Evolutionary conservation across 1,140 invertebrate genomes (phyloP), one percentile per base, ranked within the genome.

Genomic region (Phortica variegata): DNA sequence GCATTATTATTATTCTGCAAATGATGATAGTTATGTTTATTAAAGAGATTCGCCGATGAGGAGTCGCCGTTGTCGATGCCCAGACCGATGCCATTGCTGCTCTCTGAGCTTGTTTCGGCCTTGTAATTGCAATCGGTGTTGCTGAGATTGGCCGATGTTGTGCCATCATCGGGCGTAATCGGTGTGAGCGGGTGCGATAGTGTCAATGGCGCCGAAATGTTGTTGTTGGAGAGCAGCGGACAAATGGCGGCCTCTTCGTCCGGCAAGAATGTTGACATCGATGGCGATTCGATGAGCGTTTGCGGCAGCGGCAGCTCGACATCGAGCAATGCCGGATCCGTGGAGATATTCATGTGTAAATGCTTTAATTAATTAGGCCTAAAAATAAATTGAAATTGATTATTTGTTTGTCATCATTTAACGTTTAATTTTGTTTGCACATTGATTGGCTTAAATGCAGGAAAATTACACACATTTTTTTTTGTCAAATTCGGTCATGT

Each of bases 161-260:
- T 58, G 2, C 60, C 57, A 13, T 76, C 47, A 18, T 73, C 17
- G 49, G 69, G 45, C 37, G 50, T 40, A 63, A 48, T 66, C 38
- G 75, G 53, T 43, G 77, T 77, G 16, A 80, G 43, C 42, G 81
- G 79, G 61, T 82, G 79, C 5, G 79, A 73, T 38, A 80, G 71
- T 37, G 73, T 71, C 13, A 76, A 74, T 16, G 78, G 77, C 5
- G 78, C 78, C 19, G 77, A 77, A 1, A 77, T 78, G 23, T 77
- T 47, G 48, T 23, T 81, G 18, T 48, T 56, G 1, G 61, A 61
- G 10, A 83, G 75, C 26, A 83, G 55, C 2, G 80, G 81, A 50
- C 80, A 82, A 21, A 77, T 81, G 12, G 81, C 82, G 8, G 78
- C 75, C 26, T 80, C 79, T 56, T 82, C 81, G 48, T 82, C 81